Evolutionary conservation across 1,140 invertebrate genomes (phyloP).

Genomic region (Drosophila oshimai): DNA sequence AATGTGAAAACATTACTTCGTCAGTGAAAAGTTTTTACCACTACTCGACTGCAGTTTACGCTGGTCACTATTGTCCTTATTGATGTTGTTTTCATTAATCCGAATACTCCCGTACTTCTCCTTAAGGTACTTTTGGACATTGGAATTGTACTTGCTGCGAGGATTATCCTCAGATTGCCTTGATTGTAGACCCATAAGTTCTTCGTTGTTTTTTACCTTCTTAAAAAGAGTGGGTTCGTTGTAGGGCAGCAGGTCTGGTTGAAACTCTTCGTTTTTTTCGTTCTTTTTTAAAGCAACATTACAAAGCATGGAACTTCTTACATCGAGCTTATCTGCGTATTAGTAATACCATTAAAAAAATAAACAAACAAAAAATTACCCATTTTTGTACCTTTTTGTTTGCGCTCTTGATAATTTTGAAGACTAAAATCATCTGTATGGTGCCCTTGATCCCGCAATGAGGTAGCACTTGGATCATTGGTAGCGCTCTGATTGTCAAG

Average conservation of each 20-base stretch:
- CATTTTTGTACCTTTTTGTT: background rate
- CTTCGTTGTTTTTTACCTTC: background rate
- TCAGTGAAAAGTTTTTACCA: background rate
- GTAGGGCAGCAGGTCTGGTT: conserved; percentile 50
- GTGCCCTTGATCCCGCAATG: background rate
- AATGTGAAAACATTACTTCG: background rate
- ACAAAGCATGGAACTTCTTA: conserved; percentile 13
- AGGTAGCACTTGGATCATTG: background rate
- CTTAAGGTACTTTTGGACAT: conserved; percentile 58
- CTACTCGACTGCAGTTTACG: background rate
- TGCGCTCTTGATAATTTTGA: background rate
- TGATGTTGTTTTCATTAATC: background rate
- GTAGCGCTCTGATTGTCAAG: conserved; percentile 2
- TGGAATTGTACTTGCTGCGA: conserved; percentile 55
- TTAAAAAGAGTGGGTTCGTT: conserved; percentile 3
- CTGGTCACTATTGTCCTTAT: background rate
- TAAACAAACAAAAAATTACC: background rate
- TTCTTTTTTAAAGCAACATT: background rate
- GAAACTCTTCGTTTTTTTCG: conserved; percentile 21
- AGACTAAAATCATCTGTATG: background rate
- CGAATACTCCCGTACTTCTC: conserved; percentile 48
- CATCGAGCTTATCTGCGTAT: conserved; percentile 40
- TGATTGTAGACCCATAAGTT: background rate
- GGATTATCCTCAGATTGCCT: conserved; percentile 23
- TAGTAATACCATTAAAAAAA: background rate